Conservation (phyloP, 2,888 invertebrate genomes). For the Lasioglossum leucozonium region DNA sequence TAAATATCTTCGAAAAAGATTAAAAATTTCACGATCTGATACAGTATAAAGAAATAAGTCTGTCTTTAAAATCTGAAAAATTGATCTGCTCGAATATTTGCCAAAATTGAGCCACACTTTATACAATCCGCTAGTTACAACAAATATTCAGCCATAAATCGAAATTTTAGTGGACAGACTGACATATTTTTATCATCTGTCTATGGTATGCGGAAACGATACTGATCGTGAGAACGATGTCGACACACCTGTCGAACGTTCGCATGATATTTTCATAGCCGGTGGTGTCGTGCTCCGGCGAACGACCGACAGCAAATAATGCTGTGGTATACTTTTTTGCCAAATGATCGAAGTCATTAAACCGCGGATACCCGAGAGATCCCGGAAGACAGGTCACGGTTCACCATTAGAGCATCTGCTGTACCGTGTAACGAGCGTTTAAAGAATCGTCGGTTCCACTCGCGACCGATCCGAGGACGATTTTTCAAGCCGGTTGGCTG, state of each 20-base stretch:
- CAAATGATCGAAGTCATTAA: constrained; percentile 8
- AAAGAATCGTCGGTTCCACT: not conserved
- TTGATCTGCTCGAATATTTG: not conserved
- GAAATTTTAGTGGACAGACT: no score
- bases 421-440: constrained; percentile 16
- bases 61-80: no score
- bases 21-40: no score
- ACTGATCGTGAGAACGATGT: not conserved
- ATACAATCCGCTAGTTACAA: no score
- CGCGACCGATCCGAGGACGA: constrained; percentile 22
- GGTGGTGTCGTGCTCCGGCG: not conserved
- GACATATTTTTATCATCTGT: no score
- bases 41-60: no score
- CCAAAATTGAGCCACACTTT: no score
- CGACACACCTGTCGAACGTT: not conserved
- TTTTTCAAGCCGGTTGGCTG: constrained; percentile 29
- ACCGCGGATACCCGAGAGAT: not conserved
- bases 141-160: no score
- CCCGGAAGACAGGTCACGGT: not conserved
- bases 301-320: not conserved
- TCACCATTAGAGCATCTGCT: constrained; percentile 7
- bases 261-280: not conserved
- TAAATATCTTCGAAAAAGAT: no score
- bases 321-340: not conserved
- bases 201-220: not conserved